These are phyloP conservation scores for Drosophila seguyi DNA, from an alignment of 1,140 invertebrate species.

Conservation along the genomic window DNA sequence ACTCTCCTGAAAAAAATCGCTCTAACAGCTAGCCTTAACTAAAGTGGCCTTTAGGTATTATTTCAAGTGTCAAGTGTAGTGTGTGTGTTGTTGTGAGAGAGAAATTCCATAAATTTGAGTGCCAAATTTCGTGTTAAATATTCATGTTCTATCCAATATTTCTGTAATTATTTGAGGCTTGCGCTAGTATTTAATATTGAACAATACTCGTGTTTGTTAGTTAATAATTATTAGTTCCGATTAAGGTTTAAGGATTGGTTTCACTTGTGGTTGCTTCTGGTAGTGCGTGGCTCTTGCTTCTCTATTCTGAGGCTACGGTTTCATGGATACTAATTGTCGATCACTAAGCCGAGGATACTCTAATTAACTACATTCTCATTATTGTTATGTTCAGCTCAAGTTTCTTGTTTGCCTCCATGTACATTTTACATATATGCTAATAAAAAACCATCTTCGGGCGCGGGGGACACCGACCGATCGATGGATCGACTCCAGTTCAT, in stretches of 20 bases:
- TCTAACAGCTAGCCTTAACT: constrained; percentile 60
- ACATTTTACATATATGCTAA: constrained; percentile 51
- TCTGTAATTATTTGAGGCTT: constrained; percentile 41
- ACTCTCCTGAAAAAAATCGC: constrained; percentile 33
- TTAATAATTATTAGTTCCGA: constrained; percentile 41
- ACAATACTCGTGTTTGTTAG: constrained; percentile 44
- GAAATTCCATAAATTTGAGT: constrained; percentile 33
- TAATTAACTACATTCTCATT: constrained; percentile 76
- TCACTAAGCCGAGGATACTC: constrained; percentile 58
- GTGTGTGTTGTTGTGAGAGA: constrained; percentile 8
- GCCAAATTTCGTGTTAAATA: constrained; percentile 32
- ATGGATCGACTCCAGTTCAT: constrained; percentile 40
- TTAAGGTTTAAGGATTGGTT: constrained; percentile 42
- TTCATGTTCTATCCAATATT: constrained; percentile 43
- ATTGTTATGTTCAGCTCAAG: constrained; percentile 81
- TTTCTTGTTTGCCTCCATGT: constrained; percentile 63
- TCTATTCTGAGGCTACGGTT: constrained; percentile 25
- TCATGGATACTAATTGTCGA: constrained; percentile 23
- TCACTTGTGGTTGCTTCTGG: constrained; percentile 46
- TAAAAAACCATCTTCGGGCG: constrained; percentile 50
- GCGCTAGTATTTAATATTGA: constrained; percentile 46
- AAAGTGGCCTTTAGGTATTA: constrained; percentile 64
- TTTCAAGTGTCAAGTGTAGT: constrained; percentile 13
- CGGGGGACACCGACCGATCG: constrained; percentile 20
- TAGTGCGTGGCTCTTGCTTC: constrained; percentile 47